A percentile compares a stretch with the other conserved stretches of the same genome.
Evolutionary conservation across 2,113 vertebrate species (phyloP).

Genomic region (Macrotus californicus): DNA sequence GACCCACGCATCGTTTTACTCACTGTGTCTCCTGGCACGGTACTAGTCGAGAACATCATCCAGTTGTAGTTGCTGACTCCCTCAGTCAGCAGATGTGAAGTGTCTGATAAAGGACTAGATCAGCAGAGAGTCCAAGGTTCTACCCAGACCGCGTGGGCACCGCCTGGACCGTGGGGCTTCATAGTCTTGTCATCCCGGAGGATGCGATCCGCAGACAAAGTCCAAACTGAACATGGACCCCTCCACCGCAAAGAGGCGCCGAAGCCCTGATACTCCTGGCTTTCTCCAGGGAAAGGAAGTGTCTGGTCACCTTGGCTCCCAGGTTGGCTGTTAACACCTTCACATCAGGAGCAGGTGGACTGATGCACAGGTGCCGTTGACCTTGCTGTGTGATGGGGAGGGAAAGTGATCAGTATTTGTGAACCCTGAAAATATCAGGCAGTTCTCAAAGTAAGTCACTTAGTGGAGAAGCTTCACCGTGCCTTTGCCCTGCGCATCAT

Average conservation of each 20-base stretch:
- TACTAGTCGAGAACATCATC: neutral
- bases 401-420: neutral
- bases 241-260: neutral
- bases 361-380: rapidly evolving
- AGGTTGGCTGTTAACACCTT: neutral
- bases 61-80: rapidly evolving
- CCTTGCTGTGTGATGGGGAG: neutral
- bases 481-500: rapidly evolving
- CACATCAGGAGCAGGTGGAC: neutral
- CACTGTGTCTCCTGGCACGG: neutral
- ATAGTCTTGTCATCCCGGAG: neutral
- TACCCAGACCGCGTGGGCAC: neutral
- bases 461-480: neutral
- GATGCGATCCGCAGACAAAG: neutral
- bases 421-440: neutral
- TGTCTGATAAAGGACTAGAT: neutral
- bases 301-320: neutral
- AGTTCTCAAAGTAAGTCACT: neutral
- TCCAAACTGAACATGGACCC: neutral
- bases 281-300: neutral
- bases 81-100: neutral
- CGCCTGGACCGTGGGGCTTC: neutral
- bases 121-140: too few species aligned
- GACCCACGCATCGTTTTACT: neutral
- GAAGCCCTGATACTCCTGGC: neutral